Evolutionary conservation across 2,888 invertebrate species (phyloP).

Genomic region (Acleris holmiana): DNA sequence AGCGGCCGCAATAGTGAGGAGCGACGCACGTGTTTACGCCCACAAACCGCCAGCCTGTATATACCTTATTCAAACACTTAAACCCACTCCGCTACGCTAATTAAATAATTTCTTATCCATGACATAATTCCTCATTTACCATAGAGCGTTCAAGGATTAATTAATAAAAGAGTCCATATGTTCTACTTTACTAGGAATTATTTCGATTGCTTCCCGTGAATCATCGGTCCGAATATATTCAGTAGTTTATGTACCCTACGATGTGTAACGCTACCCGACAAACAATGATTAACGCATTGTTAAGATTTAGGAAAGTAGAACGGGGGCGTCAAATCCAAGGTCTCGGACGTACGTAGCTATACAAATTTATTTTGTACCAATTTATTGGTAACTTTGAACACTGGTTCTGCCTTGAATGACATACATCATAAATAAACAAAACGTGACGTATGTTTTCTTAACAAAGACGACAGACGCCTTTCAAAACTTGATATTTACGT

Average conservation of each 20-base stretch:
- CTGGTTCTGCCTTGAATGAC: conserved; percentile 55
- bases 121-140: conserved; percentile 34
- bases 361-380: conserved; percentile 69
- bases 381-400: conserved; percentile 56
- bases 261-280: conserved; percentile 50
- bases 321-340: conserved; percentile 78
- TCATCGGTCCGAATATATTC: conserved; percentile 7
- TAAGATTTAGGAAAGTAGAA: conserved; percentile 79
- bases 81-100: conserved; percentile 28
- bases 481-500: background rate
- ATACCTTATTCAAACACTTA: conserved; percentile 33
- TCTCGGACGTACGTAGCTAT: conserved; percentile 67
- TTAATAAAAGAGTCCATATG: conserved; percentile 28
- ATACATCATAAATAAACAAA: conserved; percentile 48
- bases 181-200: conserved; percentile 22
- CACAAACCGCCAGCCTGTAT: conserved; percentile 28
- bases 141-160: conserved; percentile 29
- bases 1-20: conserved; percentile 45
- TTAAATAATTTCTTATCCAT: conserved; percentile 30
- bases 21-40: conserved; percentile 40
- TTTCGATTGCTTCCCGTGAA: conserved; percentile 16
- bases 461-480: too few relatives aligned
- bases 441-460: conserved; percentile 11
- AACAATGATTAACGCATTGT: conserved; percentile 74
- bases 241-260: conserved; percentile 18